Evolutionary conservation across 2,888 invertebrate species (phyloP).

Genomic region (Drosophila anomalata): DNA sequence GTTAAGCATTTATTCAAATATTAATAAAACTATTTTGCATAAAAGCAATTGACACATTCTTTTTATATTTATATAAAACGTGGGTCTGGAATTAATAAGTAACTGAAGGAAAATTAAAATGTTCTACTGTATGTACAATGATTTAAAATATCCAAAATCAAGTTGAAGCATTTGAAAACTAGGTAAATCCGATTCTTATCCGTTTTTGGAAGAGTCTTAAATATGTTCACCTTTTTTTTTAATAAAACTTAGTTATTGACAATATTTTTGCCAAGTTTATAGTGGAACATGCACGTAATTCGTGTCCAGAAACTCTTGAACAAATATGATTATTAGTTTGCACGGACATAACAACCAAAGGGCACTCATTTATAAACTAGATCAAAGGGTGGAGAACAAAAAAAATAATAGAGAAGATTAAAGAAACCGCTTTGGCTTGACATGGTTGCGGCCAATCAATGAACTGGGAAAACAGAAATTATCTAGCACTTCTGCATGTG

Average conservation of each 20-base stretch:
- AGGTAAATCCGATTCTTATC: too few relatives aligned
- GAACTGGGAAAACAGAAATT: neutral
- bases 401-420: neutral
- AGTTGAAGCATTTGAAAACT: too few relatives aligned
- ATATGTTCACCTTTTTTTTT: too few relatives aligned
- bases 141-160: too few relatives aligned
- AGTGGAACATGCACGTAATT: neutral
- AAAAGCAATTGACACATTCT: neutral
- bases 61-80: neutral
- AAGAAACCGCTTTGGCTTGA: neutral
- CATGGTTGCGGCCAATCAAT: neutral
- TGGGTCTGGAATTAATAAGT: neutral
- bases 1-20: neutral
- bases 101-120: neutral
- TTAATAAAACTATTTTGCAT: too few relatives aligned
- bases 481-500: conserved; percentile 13
- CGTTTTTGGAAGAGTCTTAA: too few relatives aligned
- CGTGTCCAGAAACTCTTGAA: neutral
- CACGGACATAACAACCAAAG: neutral
- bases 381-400: neutral
- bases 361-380: neutral
- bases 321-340: neutral
- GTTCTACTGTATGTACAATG: too few relatives aligned
- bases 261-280: too few relatives aligned
- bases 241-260: too few relatives aligned